Evolutionary conservation across 1,140 invertebrate genomes (phyloP).

Genomic region (Brachionus plicatilis): DNA sequence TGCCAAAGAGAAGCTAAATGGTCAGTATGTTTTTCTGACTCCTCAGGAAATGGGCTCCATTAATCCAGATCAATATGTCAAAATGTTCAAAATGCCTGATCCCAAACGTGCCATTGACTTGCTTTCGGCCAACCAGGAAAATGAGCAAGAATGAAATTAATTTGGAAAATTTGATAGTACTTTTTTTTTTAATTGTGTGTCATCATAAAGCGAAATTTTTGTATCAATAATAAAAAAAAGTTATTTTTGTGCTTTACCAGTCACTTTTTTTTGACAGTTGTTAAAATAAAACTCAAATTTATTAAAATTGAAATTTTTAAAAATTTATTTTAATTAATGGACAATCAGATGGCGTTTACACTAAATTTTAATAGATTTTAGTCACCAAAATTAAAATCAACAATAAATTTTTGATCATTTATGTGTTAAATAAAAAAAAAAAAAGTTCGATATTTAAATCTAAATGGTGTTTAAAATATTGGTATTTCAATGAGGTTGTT

Average conservation of each 20-base stretch:
- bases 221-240: background rate
- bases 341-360: too few species aligned
- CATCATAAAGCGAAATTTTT: background rate
- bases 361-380: too few species aligned
- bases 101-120: slow-evolving; percentile 29
- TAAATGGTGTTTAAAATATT: too few species aligned
- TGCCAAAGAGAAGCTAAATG: slow-evolving; percentile 37
- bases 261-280: background rate
- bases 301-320: background rate
- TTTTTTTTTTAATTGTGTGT: background rate
- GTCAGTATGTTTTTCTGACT: slow-evolving; percentile 39
- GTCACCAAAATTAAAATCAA: too few species aligned
- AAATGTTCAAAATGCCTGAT: slow-evolving; percentile 40
- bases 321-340: background rate
- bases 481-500: too few species aligned
- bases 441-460: too few species aligned
- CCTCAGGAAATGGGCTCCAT: slow-evolving; percentile 34
- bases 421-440: too few species aligned
- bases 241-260: background rate
- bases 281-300: background rate
- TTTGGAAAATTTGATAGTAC: background rate
- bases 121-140: background rate
- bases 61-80: slow-evolving; percentile 19
- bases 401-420: too few species aligned
- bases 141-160: background rate